Conservation (phyloP, 2,888 invertebrate species). For the Drosophila fulvimacula region DNA sequence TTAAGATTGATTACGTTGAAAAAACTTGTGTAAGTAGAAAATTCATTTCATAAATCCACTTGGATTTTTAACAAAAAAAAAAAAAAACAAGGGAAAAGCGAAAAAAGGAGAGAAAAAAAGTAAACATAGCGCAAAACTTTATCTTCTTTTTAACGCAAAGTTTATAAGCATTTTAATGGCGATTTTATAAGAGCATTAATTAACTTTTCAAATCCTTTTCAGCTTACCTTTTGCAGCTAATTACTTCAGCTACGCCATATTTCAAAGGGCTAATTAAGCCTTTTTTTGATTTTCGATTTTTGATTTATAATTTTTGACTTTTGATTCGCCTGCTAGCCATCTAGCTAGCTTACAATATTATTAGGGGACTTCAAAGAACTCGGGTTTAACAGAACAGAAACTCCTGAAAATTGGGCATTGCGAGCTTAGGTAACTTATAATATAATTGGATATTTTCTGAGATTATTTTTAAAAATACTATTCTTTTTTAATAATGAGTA, state of each 20-base stretch:
- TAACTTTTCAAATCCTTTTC: slow-evolving; percentile 23
- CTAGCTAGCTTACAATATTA: slow-evolving; percentile 19
- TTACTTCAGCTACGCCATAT: slow-evolving; percentile 23
- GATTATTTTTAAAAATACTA: too few species aligned
- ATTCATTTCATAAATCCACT: slow-evolving; percentile 16
- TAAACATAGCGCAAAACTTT: slow-evolving; percentile 20
- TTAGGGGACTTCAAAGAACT: slow-evolving; percentile 30
- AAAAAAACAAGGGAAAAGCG: not conserved
- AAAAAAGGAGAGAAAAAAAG: not conserved
- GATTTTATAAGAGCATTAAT: slow-evolving; percentile 29
- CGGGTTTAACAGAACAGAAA: too few species aligned
- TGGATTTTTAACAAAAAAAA: slow-evolving; percentile 8
- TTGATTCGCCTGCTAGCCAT: slow-evolving; percentile 11
- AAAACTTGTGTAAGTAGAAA: slow-evolving; percentile 13
- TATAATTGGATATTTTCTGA: too few species aligned
- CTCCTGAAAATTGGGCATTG: too few species aligned
- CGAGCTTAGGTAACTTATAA: too few species aligned
- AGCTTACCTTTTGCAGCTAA: slow-evolving; percentile 13
- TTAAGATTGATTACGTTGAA: slow-evolving; percentile 46
- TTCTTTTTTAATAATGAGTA: too few species aligned
- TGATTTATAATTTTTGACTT: slow-evolving; percentile 1
- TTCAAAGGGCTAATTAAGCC: slow-evolving; percentile 25
- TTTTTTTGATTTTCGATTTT: slow-evolving; percentile 11
- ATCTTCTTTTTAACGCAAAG: slow-evolving; percentile 3
- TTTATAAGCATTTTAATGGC: slow-evolving; percentile 31